Conservation (phyloP, 2,888 invertebrate genomes). For the Athripsodes cinereus region DNA sequence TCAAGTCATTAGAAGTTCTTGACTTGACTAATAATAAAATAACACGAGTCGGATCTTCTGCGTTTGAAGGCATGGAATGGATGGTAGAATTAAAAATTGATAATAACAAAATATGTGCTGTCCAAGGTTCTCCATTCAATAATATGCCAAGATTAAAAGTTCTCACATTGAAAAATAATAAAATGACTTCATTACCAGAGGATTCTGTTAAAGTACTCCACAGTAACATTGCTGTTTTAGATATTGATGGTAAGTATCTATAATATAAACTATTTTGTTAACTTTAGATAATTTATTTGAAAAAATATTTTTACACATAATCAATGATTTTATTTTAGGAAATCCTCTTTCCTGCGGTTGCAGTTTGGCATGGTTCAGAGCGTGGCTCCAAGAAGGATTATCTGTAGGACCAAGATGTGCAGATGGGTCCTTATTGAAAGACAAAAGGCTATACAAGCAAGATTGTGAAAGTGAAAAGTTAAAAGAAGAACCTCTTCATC, state of each 20-base stretch:
- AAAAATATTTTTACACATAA: not conserved
- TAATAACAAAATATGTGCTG: constrained; percentile 74
- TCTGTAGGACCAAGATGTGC: constrained; percentile 71
- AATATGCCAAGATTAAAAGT: constrained; percentile 79
- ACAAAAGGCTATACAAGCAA: constrained; percentile 62
- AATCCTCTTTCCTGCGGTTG: constrained; percentile 82
- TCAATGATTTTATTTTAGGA: constrained; percentile 44
- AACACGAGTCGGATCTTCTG: constrained; percentile 61
- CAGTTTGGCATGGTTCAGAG: constrained; percentile 74
- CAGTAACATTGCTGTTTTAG: constrained; percentile 75
- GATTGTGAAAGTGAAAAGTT: constrained; percentile 53
- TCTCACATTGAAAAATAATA: constrained; percentile 70
- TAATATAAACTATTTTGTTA: not conserved
- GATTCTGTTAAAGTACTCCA: constrained; percentile 66
- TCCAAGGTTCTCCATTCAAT: constrained; percentile 75
- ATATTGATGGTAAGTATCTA: constrained; percentile 66
- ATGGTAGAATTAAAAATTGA: constrained; percentile 81
- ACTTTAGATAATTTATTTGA: not conserved
- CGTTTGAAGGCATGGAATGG: constrained; percentile 72
- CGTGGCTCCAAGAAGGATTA: constrained; percentile 72
- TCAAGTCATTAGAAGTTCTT: constrained; percentile 75
- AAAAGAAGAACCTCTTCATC: constrained; percentile 53
- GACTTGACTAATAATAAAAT: constrained; percentile 79
- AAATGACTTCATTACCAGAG: constrained; percentile 67
- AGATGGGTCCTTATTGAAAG: constrained; percentile 70